Evolutionary conservation across 1,140 invertebrate genomes (phyloP).

Genomic region (Stegodyphus dumicola): DNA sequence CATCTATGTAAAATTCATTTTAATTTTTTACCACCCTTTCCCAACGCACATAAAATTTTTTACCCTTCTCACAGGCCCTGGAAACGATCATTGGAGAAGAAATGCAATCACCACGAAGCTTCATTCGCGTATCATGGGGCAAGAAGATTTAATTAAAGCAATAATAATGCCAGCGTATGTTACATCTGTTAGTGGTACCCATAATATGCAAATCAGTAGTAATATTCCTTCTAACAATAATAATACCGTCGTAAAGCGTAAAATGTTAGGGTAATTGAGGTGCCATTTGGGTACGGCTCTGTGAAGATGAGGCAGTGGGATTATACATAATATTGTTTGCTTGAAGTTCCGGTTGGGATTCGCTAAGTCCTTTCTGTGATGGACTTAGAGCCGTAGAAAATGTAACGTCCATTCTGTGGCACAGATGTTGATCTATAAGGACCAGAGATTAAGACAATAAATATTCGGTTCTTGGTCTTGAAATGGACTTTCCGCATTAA

Average conservation of each 20-base stretch:
- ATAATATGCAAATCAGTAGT: conserved; percentile 48
- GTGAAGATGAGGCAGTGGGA: conserved; percentile 2
- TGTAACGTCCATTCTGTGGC: too few relatives aligned
- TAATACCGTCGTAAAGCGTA: neutral
- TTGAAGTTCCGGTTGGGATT: neutral
- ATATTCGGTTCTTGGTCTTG: too few relatives aligned
- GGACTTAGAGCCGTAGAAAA: neutral
- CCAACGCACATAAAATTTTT: too few relatives aligned
- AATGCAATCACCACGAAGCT: too few relatives aligned
- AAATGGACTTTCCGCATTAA: too few relatives aligned
- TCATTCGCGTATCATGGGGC: neutral
- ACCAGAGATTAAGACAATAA: too few relatives aligned
- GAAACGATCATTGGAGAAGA: too few relatives aligned
- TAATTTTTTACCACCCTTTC: too few relatives aligned
- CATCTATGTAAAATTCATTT: too few relatives aligned
- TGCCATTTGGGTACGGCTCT: neutral
- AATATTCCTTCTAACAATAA: conserved; percentile 30
- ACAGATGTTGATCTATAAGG: too few relatives aligned
- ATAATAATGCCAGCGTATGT: conserved; percentile 25
- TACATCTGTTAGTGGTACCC: conserved; percentile 17
- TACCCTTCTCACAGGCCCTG: too few relatives aligned
- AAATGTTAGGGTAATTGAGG: conserved; percentile 24
- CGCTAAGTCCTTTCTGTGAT: neutral
- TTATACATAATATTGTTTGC: too few relatives aligned
- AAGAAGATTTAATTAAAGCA: conserved; percentile 39